Base-by-base conservation (phyloP, 2,888 invertebrate genomes). In the Steromphala cineraria region DNA sequence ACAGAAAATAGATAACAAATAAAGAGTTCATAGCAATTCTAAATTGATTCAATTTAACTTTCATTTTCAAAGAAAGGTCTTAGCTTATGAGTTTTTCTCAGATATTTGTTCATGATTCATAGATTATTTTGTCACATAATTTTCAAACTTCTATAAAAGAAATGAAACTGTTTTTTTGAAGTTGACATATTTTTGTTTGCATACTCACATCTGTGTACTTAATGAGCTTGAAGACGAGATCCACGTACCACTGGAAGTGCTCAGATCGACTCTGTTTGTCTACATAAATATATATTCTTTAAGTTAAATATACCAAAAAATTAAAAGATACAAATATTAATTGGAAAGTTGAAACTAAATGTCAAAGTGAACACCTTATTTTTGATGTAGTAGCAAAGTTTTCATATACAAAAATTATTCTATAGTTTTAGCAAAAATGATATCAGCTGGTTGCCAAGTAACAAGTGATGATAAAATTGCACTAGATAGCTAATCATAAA, bases 121-220 rank as follows among this genome's bases (percentile, higher is more conserved):
- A n/a, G n/a, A n/a, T n/a, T n/a, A n/a, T n/a, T 36, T 36, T 36
- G 4, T 36, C 2, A 36, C 36, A 4, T 4, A 2, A 36, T 36
- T 36, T 36, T 36, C 53, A 10, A 40, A 52, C 81, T 78, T n/a
- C 19, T 55, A 76, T 28, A 46, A 76, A 75, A 76, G 19, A 53
- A 28, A 17, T 53, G 24, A 15, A 76, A 53, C 17, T 76, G 36
- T 53, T 53, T 53, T 17, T 76, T 24, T 40, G 10, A 78, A 7
- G 2, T 31, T 2, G 40, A 55, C 10, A 55, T 7, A 36, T 4
- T 4, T 36, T 2, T 36, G 7, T 36, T 0, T n/a, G 36, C n/a
- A 36, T 71, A 75, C 75, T 75, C 75, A 75, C 75, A 46, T 75
- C 75, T 46, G 75, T 52, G 52, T 75, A 75, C 24, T 75, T 40